Conservation (phyloP, 2,113 vertebrate genomes). For the Microtus montanus region DNA sequence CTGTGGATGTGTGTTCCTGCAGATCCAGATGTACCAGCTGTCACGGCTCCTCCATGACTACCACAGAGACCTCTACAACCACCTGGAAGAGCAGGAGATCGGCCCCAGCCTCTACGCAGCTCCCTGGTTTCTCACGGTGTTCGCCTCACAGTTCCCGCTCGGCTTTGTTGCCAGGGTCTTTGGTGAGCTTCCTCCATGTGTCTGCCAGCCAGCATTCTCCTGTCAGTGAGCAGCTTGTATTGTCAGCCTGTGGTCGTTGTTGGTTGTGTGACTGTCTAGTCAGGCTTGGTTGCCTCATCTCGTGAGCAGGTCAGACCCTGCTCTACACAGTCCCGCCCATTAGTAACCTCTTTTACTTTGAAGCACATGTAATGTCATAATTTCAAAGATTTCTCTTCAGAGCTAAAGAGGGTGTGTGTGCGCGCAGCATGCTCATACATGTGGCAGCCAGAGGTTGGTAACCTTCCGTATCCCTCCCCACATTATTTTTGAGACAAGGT, state of each 20-base stretch:
- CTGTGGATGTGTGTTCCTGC: background rate
- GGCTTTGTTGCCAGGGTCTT: slow-evolving; percentile 91
- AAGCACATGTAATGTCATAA: background rate
- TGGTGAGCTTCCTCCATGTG: slow-evolving; percentile 81
- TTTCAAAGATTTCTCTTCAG: slow-evolving; percentile 26
- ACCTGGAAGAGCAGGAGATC: slow-evolving; percentile 89
- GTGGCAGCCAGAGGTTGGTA: background rate
- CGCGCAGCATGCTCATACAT: background rate
- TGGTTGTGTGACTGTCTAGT: background rate
- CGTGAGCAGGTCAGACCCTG: background rate
- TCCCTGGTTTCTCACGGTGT: slow-evolving; percentile 91
- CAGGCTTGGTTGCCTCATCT: background rate
- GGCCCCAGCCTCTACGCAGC: slow-evolving; percentile 90
- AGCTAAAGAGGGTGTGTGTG: background rate
- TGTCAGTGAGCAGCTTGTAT: rapidly evolving
- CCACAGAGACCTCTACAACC: slow-evolving; percentile 88
- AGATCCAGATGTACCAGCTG: slow-evolving; percentile 93
- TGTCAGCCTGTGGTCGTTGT: rapidly evolving
- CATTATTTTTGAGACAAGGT: background rate
- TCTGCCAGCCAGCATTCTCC: background rate
- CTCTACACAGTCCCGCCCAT: background rate
- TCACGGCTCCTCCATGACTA: slow-evolving; percentile 90
- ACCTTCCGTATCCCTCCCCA: background rate
- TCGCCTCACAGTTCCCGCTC: slow-evolving; percentile 90
- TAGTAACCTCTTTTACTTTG: background rate